phyloP scores from a whole-genome alignment of 2,797 vertebrate species.

The Sternotherus odoratus region DNA sequence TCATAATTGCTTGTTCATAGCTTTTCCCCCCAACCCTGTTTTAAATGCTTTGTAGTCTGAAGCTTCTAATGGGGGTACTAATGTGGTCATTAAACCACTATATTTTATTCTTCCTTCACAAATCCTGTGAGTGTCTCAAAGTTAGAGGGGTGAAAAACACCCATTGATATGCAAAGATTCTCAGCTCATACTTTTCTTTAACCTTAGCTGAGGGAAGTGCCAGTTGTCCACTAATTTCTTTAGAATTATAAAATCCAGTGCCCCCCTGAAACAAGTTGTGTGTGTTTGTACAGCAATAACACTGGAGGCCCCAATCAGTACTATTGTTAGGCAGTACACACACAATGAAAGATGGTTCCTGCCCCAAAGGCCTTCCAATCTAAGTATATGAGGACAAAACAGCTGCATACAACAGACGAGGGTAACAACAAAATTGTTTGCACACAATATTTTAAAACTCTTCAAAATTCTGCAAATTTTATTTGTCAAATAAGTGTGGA shows the following conservation, averaged over 20 bases:
- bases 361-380: background rate
- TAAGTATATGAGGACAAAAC: background rate
- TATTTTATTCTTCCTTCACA: background rate
- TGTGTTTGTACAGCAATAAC: background rate
- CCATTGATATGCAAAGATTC: background rate
- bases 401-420: background rate
- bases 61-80: rapidly evolving
- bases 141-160: background rate
- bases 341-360: too few relatives aligned
- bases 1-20: rapidly evolving
- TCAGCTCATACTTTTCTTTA: background rate
- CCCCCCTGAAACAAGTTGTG: background rate
- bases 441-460: too few relatives aligned
- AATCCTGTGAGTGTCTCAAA: background rate
- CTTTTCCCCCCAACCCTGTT: background rate
- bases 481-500: too few relatives aligned
- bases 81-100: background rate
- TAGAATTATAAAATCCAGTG: background rate
- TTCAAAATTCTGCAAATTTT: too few relatives aligned
- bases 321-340: background rate
- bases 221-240: background rate
- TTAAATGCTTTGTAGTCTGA: background rate
- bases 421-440: background rate
- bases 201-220: background rate
- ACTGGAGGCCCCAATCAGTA: background rate